phyloP scores from a whole-genome alignment of 2,888 invertebrate species.

The Agrochola lota region DNA sequence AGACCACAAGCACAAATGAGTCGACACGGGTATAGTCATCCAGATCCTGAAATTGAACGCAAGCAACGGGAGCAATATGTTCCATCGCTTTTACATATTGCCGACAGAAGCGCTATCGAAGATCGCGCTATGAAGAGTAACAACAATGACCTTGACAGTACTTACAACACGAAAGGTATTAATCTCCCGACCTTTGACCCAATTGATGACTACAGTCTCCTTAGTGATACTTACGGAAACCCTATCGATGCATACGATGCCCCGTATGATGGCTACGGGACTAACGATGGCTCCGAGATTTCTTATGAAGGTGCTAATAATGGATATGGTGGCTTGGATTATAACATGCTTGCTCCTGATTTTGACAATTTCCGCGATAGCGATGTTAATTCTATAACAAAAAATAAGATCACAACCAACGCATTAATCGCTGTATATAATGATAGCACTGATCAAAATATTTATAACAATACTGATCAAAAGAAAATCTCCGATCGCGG shows the following conservation, averaged over 20 bases:
- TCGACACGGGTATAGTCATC: background rate
- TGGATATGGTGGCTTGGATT: constrained; percentile 10
- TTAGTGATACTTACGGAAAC: background rate
- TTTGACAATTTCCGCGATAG: constrained; percentile 5
- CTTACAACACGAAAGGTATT: background rate
- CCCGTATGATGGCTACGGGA: constrained; percentile 6
- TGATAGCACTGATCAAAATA: constrained; percentile 15
- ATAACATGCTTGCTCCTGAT: constrained; percentile 20
- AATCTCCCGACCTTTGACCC: background rate
- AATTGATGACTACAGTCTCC: constrained; percentile 7
- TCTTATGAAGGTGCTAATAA: background rate
- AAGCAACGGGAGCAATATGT: constrained; percentile 2
- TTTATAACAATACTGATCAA: constrained; percentile 15
- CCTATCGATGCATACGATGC: background rate
- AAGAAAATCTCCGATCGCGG: background rate
- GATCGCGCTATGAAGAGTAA: background rate
- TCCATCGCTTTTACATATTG: background rate
- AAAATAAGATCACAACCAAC: background rate
- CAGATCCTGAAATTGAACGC: constrained; percentile 16
- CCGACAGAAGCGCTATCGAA: background rate
- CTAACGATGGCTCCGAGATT: background rate
- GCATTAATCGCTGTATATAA: constrained; percentile 11
- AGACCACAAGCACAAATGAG: background rate
- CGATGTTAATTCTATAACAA: background rate
- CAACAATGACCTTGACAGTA: background rate